Evolutionary conservation across 2,888 invertebrate species (phyloP).

Genomic region (Ptychoptera contaminata): DNA sequence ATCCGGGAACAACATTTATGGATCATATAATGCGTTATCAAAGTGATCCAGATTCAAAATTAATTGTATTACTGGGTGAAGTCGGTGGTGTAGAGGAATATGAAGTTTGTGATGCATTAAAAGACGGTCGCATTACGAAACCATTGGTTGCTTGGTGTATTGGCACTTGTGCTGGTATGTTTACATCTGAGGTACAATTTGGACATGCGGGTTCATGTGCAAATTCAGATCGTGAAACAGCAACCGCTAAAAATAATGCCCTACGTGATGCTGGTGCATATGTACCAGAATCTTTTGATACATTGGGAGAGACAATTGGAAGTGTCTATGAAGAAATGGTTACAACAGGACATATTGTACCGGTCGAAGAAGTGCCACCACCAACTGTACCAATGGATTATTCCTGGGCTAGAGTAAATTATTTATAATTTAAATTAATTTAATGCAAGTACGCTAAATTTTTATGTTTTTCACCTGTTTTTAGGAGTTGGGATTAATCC

Average conservation of each 20-base stretch:
- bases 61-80: conserved; percentile 91
- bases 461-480: conserved; percentile 22
- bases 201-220: conserved; percentile 99
- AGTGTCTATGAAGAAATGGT: conserved; percentile 65
- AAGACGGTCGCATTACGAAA: conserved; percentile 67
- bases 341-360: conserved; percentile 64
- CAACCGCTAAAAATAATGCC: conserved; percentile 78
- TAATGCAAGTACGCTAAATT: neutral
- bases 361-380: conserved; percentile 83
- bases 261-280: conserved; percentile 68
- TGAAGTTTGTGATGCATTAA: conserved; percentile 79
- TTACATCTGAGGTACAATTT: conserved; percentile 85
- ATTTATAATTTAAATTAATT: conserved; percentile 1
- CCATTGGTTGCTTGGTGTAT: conserved; percentile 99
- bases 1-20: conserved; percentile 96
- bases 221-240: conserved; percentile 85
- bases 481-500: conserved; percentile 83
- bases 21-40: conserved; percentile 87
- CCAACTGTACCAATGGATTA: conserved; percentile 99
- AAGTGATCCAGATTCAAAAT: conserved; percentile 68
- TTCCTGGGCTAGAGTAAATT: conserved; percentile 62
- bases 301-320: conserved; percentile 63
- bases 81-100: conserved; percentile 99
- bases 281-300: conserved; percentile 89
- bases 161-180: conserved; percentile 80